Base-by-base conservation (phyloP, 2,888 invertebrate species). In the Oxytorus armatus region DNA sequence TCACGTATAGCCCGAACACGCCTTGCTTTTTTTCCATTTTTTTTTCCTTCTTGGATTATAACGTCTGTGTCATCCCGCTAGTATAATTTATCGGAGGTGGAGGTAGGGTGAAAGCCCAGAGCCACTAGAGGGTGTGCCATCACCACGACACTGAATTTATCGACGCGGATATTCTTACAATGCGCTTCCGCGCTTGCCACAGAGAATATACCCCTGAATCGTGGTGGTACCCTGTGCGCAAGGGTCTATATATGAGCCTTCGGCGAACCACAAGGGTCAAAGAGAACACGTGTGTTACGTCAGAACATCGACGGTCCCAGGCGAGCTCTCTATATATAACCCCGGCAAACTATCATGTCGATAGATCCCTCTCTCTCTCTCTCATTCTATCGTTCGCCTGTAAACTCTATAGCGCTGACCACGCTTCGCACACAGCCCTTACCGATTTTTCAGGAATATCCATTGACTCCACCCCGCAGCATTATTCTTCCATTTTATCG, bases 1-100 rank as follows among this genome's bases (percentile, higher is more conserved):
- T 53, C 8, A 47, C 51, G 36, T 63, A 61, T 55, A 77, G 53
- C 68, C 29, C 33, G 57, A 55, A 65, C 65, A 55, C 63, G 51
- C 77, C 77, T 29, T 44, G 25, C 53, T 23, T 57, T 55, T 78
- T 80, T 69, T 51, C 69, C 69, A 66, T 63, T 68, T 53, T 47
- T 53, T 42, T 61, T 75, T 14, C 29, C 11, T 49, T 61, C 51
- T 61, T 61, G 83, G 88, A 88, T 88, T 88, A 88, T 87, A 89
- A 89, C 84, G 89, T 89, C 88, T 88, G 84, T 85, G 89, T 89
- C 89, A 88, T 89, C 84, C 87, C 85, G 69, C 76, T 55, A 66
- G 82, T 82, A 84, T 87, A 87, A 88, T 89, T 87, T 89, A 89
- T 89, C 83, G 88, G 82, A 77, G 75, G 66, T 42, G 82, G 69